Base-by-base conservation (phyloP, 2,888 invertebrate species). In the Xestia rhomboidea region DNA sequence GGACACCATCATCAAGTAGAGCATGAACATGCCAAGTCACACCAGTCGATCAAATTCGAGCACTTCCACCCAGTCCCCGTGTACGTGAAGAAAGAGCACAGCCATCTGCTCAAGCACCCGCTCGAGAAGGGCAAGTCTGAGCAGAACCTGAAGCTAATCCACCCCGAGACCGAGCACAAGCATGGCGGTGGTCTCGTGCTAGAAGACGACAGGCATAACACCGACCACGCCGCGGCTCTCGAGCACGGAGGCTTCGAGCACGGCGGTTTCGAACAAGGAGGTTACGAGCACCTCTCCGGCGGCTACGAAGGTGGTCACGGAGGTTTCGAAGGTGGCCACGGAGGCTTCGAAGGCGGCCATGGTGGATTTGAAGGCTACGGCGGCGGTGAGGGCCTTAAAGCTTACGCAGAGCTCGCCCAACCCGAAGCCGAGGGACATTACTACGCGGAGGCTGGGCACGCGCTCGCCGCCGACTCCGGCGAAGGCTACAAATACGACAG, bases 51-150 rank as follows among this genome's bases (percentile, higher is more conserved):
- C 85, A 97, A 98, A 88, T 97, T 98, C 86, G 97, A 98, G 91
- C 98, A 98, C 90, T 98, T 97, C 95, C 98, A 98, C 89, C 97
- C 98, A 0, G 98, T 98, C 1, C 98, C 98, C 2, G 97, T 98
- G 0, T 98, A 97, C 93, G 96, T 97, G 11, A 98, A 98, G 94
- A 97, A 98, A 89, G 97, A 98, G 89, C 97, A 97, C 93, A 97
- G 97, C 88, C 97, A 98, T 91, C 93, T 97, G 79, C 91, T 98
- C 7, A 97, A 98, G 88, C 97, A 98, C 89, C 98, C 98, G 7
- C 93, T 98, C 74, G 97, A 97, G 89, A 97, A 97, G 87, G 97
- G 98, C 70, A 97, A 97, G 86, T 97, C 97, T 87, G 97, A 97
- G 88, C 97, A 97, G 85, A 97, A 97, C 89, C 91, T 97, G 88